Base-by-base conservation (phyloP, 2,113 vertebrate genomes). In the Entelurus aequoreus region DNA sequence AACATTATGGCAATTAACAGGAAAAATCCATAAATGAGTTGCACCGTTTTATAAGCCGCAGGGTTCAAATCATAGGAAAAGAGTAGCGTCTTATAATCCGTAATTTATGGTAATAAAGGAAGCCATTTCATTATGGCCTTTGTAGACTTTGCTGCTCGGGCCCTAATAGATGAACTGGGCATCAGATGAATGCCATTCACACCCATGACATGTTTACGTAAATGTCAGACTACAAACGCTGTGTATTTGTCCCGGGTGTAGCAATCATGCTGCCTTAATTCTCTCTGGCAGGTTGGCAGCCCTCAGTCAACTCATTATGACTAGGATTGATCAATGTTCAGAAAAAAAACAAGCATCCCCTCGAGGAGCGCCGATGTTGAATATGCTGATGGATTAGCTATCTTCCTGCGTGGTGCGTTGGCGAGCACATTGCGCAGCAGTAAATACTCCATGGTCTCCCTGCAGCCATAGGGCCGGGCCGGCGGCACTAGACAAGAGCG, bases 401-500 rank as follows among this genome's bases (percentile, higher is more conserved):
- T 49, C 47, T 68, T 35, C 68, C 47, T 40, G 50, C 44, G 38
- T 49, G 8, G 9, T 35, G n/a, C 38, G 2, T 28, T 48, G 15
- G 9, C 16, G 8, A 37, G 14, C 5, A 35, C 47, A 38, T 49
- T 3, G 48, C 62, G 36, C 58, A 52, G 46, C 58, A 51, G 64
- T 63, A 47, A 70, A 21, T 76, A 65, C 52, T 71, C 15, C 40
- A 62, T 60, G 60, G 74, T 70, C 74, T 88, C 78, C 83, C 84
- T 84, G 84, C 90, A 86, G 83, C 69, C 82, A 80, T 64, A 87
- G 83, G 82, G 81, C 89, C 81, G 88, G 80, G 80, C 72, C 79
- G 80, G 70, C 92, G 69, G 82, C 75, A 38, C 88, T 84, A 90
- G 54, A 76, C 78, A 87, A 86, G 1, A 86, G 91, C 62, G 93